These are phyloP conservation scores for Brevimyrus niger DNA, from an alignment of 2,113 vertebrate genomes.

Conservation along the genomic window DNA sequence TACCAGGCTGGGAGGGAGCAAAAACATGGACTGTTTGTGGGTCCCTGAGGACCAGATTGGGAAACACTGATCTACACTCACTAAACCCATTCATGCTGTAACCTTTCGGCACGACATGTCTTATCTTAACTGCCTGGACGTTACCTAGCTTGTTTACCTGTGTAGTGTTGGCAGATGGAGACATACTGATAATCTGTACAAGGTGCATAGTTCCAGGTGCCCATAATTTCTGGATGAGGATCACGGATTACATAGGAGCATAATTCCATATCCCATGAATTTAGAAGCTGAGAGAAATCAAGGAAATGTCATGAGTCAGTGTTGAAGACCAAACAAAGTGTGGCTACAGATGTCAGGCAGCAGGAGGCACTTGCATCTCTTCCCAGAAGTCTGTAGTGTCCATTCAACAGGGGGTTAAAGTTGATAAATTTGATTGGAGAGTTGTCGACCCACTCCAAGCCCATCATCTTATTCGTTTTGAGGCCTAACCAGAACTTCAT, in stretches of 20 bases:
- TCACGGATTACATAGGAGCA: conserved; percentile 75
- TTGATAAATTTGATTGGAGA: conserved; percentile 66
- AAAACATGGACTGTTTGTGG: neutral
- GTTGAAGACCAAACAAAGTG: neutral
- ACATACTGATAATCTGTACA: conserved; percentile 64
- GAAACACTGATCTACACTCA: neutral
- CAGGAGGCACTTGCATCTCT: conserved; percentile 62
- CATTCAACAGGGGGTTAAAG: conserved; percentile 75
- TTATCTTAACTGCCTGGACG: neutral
- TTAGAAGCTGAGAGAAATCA: conserved; percentile 56
- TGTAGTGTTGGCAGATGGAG: conserved; percentile 72
- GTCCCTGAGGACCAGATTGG: neutral
- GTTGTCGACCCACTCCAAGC: conserved; percentile 67
- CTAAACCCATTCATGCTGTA: neutral
- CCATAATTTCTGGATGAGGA: conserved; percentile 66
- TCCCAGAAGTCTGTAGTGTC: conserved; percentile 57
- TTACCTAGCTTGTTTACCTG: conserved; percentile 56
- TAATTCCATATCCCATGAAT: conserved; percentile 60
- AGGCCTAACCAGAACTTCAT: conserved; percentile 80
- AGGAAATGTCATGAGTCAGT: neutral
- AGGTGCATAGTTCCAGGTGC: conserved; percentile 83
- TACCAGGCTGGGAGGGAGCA: neutral
- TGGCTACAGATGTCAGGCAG: neutral
- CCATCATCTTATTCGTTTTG: conserved; percentile 42
- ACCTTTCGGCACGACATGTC: neutral